Percentiles rank a stretch among this genome's conserved stretches.
Conservation (phyloP, 1,140 invertebrate genomes). For the Drosophila arizonae region DNA sequence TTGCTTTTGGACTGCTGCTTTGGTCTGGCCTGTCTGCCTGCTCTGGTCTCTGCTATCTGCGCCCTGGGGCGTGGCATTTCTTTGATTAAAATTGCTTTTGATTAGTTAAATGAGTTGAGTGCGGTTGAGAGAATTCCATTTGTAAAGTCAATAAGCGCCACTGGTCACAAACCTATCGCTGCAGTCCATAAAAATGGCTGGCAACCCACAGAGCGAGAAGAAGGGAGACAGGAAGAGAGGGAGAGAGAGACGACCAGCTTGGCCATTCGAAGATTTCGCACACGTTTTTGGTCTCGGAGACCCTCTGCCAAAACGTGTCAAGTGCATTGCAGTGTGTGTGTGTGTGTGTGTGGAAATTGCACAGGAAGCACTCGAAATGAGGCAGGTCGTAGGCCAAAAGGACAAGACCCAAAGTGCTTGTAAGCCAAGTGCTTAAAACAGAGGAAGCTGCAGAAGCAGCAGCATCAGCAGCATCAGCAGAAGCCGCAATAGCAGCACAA, state of each 20-base stretch:
- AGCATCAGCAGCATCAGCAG: background rate
- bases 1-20: conserved; percentile 51
- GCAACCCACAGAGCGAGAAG: conserved; percentile 26
- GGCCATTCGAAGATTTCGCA: conserved; percentile 10
- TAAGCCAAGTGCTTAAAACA: conserved; percentile 51
- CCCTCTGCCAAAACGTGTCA: conserved; percentile 62
- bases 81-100: conserved; percentile 80
- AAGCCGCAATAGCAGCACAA: background rate
- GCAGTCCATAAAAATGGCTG: conserved; percentile 68
- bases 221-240: background rate
- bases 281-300: conserved; percentile 40
- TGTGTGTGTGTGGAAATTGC: conserved; percentile 17
- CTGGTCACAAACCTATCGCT: conserved; percentile 45
- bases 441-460: background rate
- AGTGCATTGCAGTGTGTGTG: conserved; percentile 63
- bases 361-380: conserved; percentile 44
- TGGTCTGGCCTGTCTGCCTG: conserved; percentile 1
- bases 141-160: conserved; percentile 60
- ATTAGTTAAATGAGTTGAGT: conserved; percentile 73
- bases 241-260: background rate
- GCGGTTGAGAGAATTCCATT: conserved; percentile 37
- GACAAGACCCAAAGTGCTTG: conserved; percentile 33
- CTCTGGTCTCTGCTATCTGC: conserved; percentile 34
- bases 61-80: conserved; percentile 42
- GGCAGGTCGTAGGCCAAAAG: conserved; percentile 36